phyloP scores from a whole-genome alignment of 2,797 vertebrate species.

The Siniperca obscura region DNA sequence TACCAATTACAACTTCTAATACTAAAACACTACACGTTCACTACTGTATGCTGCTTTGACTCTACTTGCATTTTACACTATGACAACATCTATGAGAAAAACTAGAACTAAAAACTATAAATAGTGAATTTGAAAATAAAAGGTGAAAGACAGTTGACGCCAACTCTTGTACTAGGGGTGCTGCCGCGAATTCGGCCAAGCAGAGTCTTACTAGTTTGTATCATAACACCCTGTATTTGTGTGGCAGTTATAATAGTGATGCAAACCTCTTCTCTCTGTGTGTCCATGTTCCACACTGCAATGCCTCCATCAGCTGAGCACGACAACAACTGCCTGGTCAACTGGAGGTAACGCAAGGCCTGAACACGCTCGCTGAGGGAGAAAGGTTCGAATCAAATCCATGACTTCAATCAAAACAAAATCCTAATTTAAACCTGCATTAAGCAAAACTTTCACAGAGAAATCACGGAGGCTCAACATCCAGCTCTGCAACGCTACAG shows the following conservation, averaged over 20 bases:
- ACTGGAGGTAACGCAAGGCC: conserved; percentile 91
- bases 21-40: not conserved
- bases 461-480: not conserved
- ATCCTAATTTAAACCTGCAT: not conserved
- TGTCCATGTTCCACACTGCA: conserved; percentile 98
- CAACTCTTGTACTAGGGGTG: not conserved
- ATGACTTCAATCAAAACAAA: not conserved
- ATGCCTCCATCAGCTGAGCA: conserved; percentile 96
- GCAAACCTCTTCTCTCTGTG: conserved; percentile 92
- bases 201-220: not conserved
- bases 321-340: conserved; percentile 93
- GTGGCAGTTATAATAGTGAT: not conserved
- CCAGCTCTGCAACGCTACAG: not conserved
- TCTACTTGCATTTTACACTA: not conserved
- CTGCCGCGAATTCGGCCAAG: too few relatives aligned
- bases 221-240: not conserved
- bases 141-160: too few relatives aligned
- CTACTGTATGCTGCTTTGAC: not conserved
- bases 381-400: not conserved
- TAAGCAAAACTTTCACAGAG: not conserved
- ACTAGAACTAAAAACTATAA: not conserved
- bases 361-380: conserved; percentile 93
- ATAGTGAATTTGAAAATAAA: not conserved
- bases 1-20: not conserved
- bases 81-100: not conserved